These are phyloP conservation scores for Cairina moschata DNA, from an alignment of 2,113 vertebrate species.

Conservation along the genomic window DNA sequence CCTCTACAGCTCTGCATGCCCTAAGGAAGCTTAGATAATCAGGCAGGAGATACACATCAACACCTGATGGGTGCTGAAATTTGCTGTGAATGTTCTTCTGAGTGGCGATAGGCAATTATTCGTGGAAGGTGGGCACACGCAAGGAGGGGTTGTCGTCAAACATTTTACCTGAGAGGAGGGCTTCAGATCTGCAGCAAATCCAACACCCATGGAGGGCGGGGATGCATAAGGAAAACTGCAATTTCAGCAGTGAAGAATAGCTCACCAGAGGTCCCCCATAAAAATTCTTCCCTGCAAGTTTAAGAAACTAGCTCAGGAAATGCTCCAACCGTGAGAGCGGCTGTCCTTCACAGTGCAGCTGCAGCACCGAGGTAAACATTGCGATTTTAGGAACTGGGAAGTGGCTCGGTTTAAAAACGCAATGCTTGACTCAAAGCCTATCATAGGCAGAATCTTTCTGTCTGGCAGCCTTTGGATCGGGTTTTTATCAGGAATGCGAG, in stretches of 20 bases:
- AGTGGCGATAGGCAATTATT: background rate
- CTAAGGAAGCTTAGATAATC: background rate
- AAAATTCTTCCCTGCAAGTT: background rate
- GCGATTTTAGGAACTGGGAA: background rate
- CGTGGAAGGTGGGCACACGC: background rate
- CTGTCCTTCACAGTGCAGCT: background rate
- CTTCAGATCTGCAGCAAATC: background rate
- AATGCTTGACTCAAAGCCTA: background rate
- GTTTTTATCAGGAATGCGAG: background rate
- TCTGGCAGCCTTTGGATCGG: background rate
- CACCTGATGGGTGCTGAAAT: background rate
- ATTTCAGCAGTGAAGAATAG: background rate
- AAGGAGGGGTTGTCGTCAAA: background rate
- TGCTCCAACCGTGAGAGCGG: background rate
- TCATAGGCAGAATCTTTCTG: background rate
- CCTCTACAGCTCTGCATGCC: background rate
- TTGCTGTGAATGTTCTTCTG: background rate
- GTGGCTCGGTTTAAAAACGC: background rate
- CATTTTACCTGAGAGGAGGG: background rate
- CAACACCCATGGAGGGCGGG: background rate
- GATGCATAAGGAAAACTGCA: background rate
- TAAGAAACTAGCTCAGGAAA: background rate
- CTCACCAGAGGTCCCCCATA: background rate
- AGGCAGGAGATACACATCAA: background rate
- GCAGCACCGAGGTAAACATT: accelerated